Conservation (phyloP, 2,113 vertebrate species). For the Archocentrus centrarchus region DNA sequence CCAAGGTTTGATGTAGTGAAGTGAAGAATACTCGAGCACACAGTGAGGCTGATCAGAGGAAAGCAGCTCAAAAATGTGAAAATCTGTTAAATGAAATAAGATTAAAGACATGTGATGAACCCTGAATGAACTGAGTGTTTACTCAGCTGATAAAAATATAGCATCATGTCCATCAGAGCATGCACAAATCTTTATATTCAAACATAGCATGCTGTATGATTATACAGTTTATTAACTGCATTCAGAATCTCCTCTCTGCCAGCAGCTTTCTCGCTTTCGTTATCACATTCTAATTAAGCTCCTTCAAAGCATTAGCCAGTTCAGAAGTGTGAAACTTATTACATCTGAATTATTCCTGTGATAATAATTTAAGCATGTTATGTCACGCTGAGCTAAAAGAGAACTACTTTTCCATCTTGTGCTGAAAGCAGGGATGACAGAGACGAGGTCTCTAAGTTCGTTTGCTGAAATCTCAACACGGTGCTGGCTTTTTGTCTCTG, state of each 20-base stretch:
- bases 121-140: not conserved
- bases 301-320: slow-evolving; percentile 24
- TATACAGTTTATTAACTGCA: not conserved
- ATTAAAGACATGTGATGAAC: not conserved
- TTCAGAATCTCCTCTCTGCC: not conserved
- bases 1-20: not conserved
- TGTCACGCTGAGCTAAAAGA: slow-evolving; percentile 31
- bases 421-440: not conserved
- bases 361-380: slow-evolving; percentile 51
- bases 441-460: slow-evolving; percentile 29
- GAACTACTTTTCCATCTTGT: not conserved
- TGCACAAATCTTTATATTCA: not conserved
- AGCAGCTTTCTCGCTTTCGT: not conserved
- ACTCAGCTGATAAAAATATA: too few species aligned
- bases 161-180: fast-evolving
- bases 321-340: slow-evolving; percentile 26
- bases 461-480: not conserved
- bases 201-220: not conserved
- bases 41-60: not conserved
- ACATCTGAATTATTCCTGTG: slow-evolving; percentile 39
- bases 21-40: not conserved
- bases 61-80: not conserved
- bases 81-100: not conserved
- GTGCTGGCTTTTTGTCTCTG: not conserved
- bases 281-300: slow-evolving; percentile 44